phyloP scores from a whole-genome alignment of 2,113 vertebrate species.

The Galbula dea region DNA sequence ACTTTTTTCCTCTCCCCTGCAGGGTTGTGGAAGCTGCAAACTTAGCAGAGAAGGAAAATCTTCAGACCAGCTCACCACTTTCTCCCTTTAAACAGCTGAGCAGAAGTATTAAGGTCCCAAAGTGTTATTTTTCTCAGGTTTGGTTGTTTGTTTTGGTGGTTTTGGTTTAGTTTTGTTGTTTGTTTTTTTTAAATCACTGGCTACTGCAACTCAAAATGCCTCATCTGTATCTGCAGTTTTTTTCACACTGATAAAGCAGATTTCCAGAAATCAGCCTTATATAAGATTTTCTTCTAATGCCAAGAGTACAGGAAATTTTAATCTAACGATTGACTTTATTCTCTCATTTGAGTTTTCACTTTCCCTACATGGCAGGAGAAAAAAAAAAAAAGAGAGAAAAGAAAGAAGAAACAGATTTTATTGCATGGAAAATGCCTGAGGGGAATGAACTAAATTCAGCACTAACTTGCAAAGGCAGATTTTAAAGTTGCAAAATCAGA shows the following conservation, averaged over 20 bases:
- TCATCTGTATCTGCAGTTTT: neutral
- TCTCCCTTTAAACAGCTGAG: neutral
- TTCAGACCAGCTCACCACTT: neutral
- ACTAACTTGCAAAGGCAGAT: conserved; percentile 41
- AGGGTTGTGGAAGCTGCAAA: neutral
- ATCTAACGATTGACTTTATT: neutral
- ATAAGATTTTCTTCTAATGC: neutral
- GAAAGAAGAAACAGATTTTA: neutral
- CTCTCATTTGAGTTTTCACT: neutral
- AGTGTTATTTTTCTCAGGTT: neutral
- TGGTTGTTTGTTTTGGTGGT: neutral
- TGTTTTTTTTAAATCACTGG: neutral
- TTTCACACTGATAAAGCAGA: neutral
- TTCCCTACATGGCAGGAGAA: neutral
- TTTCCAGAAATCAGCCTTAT: neutral
- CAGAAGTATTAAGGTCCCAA: neutral
- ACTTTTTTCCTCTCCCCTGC: conserved; percentile 12
- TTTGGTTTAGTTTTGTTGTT: no score
- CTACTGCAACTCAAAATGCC: neutral
- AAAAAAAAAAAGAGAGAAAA: neutral
- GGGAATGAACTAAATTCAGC: conserved; percentile 35
- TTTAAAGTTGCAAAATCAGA: conserved; percentile 56
- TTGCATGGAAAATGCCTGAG: conserved; percentile 22
- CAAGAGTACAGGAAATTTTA: neutral
- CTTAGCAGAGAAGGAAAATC: neutral